phyloP scores from a whole-genome alignment of 92 coral and sea anemone genomes.

The Paramuricea clavata region DNA sequence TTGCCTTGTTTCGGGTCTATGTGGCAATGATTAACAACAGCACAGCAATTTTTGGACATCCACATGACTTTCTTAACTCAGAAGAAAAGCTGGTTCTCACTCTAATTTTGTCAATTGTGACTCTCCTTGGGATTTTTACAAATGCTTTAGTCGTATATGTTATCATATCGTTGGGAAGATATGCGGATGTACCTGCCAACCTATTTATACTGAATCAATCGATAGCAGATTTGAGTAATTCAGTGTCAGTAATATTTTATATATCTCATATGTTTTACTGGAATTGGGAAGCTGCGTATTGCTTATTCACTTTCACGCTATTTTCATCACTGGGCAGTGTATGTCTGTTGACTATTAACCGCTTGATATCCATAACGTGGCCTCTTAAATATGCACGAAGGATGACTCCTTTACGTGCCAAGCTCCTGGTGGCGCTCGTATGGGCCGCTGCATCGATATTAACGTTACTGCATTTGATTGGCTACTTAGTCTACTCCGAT shows the following conservation, averaged over 20 bases:
- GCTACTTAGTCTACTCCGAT: conserved; percentile 10
- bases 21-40: background rate
- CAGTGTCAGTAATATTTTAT: background rate
- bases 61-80: background rate
- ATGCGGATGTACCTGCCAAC: conserved; percentile 22
- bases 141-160: conserved; percentile 6
- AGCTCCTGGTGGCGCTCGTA: background rate
- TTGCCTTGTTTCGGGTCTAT: background rate
- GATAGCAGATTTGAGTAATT: background rate
- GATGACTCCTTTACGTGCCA: conserved; percentile 42
- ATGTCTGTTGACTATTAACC: conserved; percentile 36
- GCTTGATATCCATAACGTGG: conserved; percentile 16
- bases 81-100: background rate
- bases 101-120: background rate
- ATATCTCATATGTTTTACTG: background rate
- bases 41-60: background rate
- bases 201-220: conserved; percentile 14
- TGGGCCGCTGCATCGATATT: conserved; percentile 24
- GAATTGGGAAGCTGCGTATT: background rate
- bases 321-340: conserved; percentile 27
- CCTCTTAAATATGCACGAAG: conserved; percentile 7
- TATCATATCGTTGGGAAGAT: background rate
- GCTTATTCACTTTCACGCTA: background rate
- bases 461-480: conserved; percentile 3
- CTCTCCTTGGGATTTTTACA: background rate